phyloP scores from a whole-genome alignment of 2,797 vertebrate species.

The Coregonus suidteri region DNA sequence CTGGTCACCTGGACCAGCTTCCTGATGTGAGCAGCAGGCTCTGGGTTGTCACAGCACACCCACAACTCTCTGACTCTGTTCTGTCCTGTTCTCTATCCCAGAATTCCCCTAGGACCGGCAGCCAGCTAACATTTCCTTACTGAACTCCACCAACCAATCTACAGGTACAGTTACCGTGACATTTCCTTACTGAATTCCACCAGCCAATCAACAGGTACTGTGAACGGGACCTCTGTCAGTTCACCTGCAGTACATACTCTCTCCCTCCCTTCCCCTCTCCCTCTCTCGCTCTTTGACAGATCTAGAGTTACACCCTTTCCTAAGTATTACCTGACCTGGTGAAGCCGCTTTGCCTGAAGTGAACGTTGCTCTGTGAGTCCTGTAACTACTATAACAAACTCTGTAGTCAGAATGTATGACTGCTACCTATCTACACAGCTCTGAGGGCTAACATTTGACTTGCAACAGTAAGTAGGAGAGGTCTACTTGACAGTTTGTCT shows the following conservation, averaged over 20 bases:
- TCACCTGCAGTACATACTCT: slow-evolving; percentile 14
- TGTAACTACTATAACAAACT: slow-evolving; percentile 56
- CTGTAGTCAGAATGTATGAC: neutral
- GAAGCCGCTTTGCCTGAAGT: slow-evolving; percentile 47
- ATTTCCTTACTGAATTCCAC: slow-evolving; percentile 38
- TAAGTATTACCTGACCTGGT: slow-evolving; percentile 73
- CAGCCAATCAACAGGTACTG: slow-evolving; percentile 40
- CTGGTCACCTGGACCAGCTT: slow-evolving; percentile 63
- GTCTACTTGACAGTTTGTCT: neutral
- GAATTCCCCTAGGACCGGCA: slow-evolving; percentile 37
- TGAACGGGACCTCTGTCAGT: slow-evolving; percentile 62
- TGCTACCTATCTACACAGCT: slow-evolving; percentile 37
- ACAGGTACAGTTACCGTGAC: slow-evolving; percentile 46
- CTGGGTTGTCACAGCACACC: slow-evolving; percentile 32
- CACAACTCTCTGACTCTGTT: slow-evolving; percentile 19
- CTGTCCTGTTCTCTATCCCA: neutral
- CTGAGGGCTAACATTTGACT: slow-evolving; percentile 24
- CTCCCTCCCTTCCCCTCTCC: slow-evolving; percentile 21
- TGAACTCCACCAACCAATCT: slow-evolving; percentile 37
- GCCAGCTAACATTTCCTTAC: slow-evolving; percentile 48
- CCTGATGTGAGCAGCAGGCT: slow-evolving; percentile 51
- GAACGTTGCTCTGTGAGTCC: slow-evolving; percentile 32
- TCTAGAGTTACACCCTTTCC: slow-evolving; percentile 62
- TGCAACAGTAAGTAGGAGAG: slow-evolving; percentile 33
- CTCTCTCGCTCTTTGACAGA: slow-evolving; percentile 34